Base-by-base conservation (phyloP, 2,888 invertebrate genomes). In the Tetropium fuscum region DNA sequence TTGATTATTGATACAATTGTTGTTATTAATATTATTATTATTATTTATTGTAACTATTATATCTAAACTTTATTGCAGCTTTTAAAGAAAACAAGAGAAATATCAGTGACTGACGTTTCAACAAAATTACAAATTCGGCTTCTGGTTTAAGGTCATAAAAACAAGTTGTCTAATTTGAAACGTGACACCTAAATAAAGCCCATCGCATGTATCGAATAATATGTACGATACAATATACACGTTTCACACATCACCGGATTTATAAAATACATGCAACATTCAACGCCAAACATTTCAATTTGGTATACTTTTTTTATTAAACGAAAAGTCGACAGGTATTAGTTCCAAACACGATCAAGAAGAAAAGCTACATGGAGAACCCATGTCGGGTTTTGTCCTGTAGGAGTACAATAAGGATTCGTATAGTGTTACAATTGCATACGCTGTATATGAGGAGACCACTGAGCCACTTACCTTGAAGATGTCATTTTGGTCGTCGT, bases 291-390 rank as follows among this genome's bases (percentile, higher is more conserved):
- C 53, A 60, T 63, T 63, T 63, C 63, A 66, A 63, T 66, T 60
- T 54, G 30, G 45, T 54, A 45, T 44, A 25, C 53, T 55, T 59
- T 62, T 56, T 58, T 49, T 43, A 53, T n/a, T 18, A 36, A 51
- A 47, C 56, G 54, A 69, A 72, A 74, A 75, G 74, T 75, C 74
- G 74, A 77, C 74, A 75, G 77, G 74, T 73, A 77, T 78, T 78
- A 78, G 75, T 76, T 77, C 74, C 75, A 65, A 71, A 77, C 77
- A 78, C 73, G 75, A 68, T 64, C 73, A 71, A 63, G 70, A 66
- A 76, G 69, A 77, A 77, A 73, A 68, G 64, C 51, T 68, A 76
- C 76, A 75, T 63, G 72, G 65, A 63, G 68, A 73, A 73, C 76
- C 76, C 75, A 74, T 75, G 74, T 77, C 73, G 71, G 66, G 63